Evolutionary conservation across 2,888 invertebrate species (phyloP).

Genomic region (Catocala nupta): DNA sequence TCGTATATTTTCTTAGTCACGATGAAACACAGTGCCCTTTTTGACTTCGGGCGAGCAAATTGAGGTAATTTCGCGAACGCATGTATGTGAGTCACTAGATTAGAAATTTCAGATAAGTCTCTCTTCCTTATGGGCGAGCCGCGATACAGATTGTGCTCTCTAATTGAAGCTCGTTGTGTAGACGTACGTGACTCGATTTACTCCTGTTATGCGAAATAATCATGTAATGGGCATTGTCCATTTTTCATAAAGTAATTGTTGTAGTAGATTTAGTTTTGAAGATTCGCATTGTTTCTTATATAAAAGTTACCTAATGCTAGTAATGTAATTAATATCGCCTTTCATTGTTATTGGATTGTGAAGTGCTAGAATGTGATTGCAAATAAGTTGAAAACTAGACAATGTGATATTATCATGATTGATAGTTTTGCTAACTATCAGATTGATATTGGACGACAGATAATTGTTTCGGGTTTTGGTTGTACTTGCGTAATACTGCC

Average conservation of each 20-base stretch:
- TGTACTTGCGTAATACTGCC: too few species aligned
- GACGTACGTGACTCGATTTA: slow-evolving; percentile 73
- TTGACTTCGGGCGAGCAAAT: slow-evolving; percentile 50
- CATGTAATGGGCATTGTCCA: slow-evolving; percentile 55
- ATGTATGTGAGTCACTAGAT: slow-evolving; percentile 74
- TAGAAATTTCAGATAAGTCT: slow-evolving; percentile 79
- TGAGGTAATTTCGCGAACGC: slow-evolving; percentile 71
- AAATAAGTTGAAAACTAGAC: not conserved
- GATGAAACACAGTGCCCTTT: slow-evolving; percentile 53
- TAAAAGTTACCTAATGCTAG: not conserved
- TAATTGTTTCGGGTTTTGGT: too few species aligned
- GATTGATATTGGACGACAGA: too few species aligned
- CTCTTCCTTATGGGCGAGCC: slow-evolving; percentile 78
- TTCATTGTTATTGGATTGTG: not conserved
- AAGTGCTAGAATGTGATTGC: not conserved
- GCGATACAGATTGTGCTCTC: slow-evolving; percentile 69
- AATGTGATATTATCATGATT: too few species aligned
- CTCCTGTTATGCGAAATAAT: slow-evolving; percentile 61
- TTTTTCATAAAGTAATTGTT: slow-evolving; percentile 51
- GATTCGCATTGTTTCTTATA: not conserved
- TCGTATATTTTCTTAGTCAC: slow-evolving; percentile 41
- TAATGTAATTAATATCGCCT: slow-evolving; percentile 6
- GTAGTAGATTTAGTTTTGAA: not conserved
- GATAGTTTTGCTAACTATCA: too few species aligned
- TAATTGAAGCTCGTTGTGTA: slow-evolving; percentile 68